Percentiles rank a stretch among this genome's conserved stretches.
Evolutionary conservation across 2,888 invertebrate species (phyloP).

Genomic region (Terebella lapidaria): DNA sequence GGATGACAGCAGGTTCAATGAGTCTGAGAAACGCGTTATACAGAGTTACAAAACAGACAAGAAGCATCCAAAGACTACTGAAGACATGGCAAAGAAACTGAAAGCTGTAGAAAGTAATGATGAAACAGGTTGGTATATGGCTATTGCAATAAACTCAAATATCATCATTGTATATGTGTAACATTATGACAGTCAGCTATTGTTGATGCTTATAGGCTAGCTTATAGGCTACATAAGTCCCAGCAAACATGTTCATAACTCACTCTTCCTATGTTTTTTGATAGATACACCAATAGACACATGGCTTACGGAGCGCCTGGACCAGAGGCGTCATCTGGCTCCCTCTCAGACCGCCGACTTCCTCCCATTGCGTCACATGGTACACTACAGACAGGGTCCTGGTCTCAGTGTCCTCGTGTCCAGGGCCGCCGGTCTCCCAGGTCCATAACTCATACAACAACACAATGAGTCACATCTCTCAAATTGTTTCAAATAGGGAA

Average conservation of each 20-base stretch:
- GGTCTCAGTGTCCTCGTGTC: conserved; percentile 13
- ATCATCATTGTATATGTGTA: no score
- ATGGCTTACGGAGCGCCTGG: conserved; percentile 6
- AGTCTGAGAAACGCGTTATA: neutral
- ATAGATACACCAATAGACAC: no score
- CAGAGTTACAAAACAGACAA: neutral
- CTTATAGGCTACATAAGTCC: no score
- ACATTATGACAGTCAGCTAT: no score
- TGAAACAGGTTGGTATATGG: neutral
- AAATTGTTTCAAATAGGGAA: no score
- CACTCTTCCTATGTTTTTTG: no score
- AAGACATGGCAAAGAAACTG: neutral
- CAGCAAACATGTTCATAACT: no score
- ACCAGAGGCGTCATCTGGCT: conserved; percentile 10
- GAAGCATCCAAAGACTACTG: neutral
- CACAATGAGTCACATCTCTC: neutral
- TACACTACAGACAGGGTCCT: conserved; percentile 3
- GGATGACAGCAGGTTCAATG: neutral
- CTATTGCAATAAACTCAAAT: no score
- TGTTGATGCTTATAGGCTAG: no score
- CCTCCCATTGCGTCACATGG: conserved; percentile 4
- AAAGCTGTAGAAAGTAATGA: neutral
- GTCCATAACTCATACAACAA: no score
- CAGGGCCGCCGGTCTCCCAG: conserved; percentile 15
- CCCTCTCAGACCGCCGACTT: conserved; percentile 10